Evolutionary conservation across 2,888 invertebrate genomes (phyloP).

Genomic region (Napeogenes inachia): DNA sequence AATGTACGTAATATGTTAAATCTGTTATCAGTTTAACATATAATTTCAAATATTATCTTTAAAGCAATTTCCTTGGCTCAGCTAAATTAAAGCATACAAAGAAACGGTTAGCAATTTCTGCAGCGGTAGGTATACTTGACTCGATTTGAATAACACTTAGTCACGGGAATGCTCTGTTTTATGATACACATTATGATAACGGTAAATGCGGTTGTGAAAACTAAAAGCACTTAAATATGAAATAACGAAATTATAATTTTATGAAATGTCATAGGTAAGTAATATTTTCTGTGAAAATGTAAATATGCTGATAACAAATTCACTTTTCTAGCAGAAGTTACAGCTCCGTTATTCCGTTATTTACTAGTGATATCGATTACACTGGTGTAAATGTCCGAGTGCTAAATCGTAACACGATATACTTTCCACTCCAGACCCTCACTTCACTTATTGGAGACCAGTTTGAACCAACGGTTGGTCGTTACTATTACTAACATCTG

Average conservation of each 20-base stretch:
- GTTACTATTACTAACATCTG: too few relatives aligned
- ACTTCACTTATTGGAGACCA: too few relatives aligned
- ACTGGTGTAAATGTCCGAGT: too few relatives aligned
- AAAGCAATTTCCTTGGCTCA: slow-evolving; percentile 18
- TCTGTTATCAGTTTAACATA: slow-evolving; percentile 14
- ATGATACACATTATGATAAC: slow-evolving; percentile 17
- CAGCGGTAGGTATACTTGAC: slow-evolving; percentile 13
- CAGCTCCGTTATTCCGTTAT: too few relatives aligned
- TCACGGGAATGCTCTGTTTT: slow-evolving; percentile 16
- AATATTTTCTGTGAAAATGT: background rate
- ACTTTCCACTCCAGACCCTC: too few relatives aligned
- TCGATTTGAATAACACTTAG: slow-evolving; percentile 22
- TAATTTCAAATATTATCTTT: slow-evolving; percentile 15
- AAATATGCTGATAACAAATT: background rate
- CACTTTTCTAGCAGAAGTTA: too few relatives aligned
- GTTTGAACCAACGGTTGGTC: too few relatives aligned
- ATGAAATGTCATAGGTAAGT: background rate
- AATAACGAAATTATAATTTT: background rate
- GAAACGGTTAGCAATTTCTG: slow-evolving; percentile 19
- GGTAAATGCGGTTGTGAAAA: slow-evolving; percentile 11
- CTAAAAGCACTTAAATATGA: slow-evolving; percentile 1
- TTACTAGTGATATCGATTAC: too few relatives aligned
- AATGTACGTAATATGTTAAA: background rate
- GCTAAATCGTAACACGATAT: too few relatives aligned
- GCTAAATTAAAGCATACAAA: slow-evolving; percentile 21